A percentile compares a stretch with the other conserved stretches of the same genome.
phyloP scores from a whole-genome alignment of 2,113 vertebrate species.

The Dasyprocta punctata region DNA sequence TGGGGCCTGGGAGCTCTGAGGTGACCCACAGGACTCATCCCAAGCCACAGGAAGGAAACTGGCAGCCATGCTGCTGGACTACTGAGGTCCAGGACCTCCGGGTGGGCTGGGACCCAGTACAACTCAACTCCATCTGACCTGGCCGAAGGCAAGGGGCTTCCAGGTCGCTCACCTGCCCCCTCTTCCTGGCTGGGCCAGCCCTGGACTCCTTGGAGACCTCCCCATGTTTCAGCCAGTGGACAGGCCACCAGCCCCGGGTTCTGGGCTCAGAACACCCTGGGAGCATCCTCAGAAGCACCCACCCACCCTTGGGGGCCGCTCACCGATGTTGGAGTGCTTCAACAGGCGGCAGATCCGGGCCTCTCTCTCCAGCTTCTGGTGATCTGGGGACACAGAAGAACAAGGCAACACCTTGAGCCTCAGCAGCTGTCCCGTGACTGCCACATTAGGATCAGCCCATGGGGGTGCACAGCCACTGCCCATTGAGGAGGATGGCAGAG shows the following conservation, averaged over 20 bases:
- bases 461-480: accelerated
- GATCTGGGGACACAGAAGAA: constrained; percentile 87
- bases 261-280: background rate
- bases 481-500: too few species aligned
- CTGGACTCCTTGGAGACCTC: background rate
- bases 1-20: background rate
- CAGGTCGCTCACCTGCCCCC: background rate
- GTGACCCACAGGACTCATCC: background rate
- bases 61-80: background rate
- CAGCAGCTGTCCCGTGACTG: background rate
- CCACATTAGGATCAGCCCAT: background rate
- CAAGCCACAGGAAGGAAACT: background rate
- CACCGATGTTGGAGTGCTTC: constrained; percentile 98
- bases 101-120: background rate
- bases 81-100: background rate
- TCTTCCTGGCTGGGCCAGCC: background rate
- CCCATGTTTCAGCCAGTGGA: background rate
- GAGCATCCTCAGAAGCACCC: background rate
- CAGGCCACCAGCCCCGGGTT: background rate
- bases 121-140: background rate
- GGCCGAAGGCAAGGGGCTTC: background rate
- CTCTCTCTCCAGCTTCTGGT: constrained; percentile 98
- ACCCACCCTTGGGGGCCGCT: constrained; percentile 57
- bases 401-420: background rate
- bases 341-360: constrained; percentile 96